Base-by-base conservation (phyloP, 2,888 invertebrate genomes). In the Apotomis turbidana region DNA sequence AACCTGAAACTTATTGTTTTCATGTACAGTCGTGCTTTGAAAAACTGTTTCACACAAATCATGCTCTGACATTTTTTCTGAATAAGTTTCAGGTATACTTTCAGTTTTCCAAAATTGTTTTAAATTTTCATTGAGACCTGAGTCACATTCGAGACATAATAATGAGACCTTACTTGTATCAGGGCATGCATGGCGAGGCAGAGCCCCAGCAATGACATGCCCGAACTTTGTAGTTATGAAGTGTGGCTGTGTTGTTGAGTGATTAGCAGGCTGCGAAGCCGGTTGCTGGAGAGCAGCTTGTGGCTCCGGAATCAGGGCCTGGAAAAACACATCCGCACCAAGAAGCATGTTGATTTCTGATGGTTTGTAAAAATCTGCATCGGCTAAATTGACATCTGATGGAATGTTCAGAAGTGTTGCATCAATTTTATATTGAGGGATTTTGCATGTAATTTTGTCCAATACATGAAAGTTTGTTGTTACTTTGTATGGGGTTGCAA, bases 241-340 rank as follows among this genome's bases (percentile, higher is more conserved):
- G 44, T 9, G 8, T 15, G 61, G 64, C 3, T 5, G 8, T 6
- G 5, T 41, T 4, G 41, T 41, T 41, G 41, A 5, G 5, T 49
- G 46, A 12, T n/a, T 5, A 38, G n/a, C 27, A n/a, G 8, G 8
- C 44, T 57, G 13, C 52, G 41, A 10, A 36, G 49, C 0, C 41
- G 41, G 6, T 6, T 6, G 6, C 5, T 6, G 41, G 5, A 6
- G 41, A 6, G 41, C 41, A 5, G 41, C 15, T 36, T 60, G n/a
- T 61, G 60, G 52, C 9, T 54, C n/a, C 38, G 74, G 74, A 52
- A 76, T 51, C 38, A 78, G 63, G 8, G 67, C 59, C 76, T 77
- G 76, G 27, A 78, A 78, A 64, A 77, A 74, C 3, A 76, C 59
- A 67, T 77, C 74, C 15, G 74, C 71, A 15, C 41, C 41, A 41